phyloP scores from a whole-genome alignment of 2,113 vertebrate species.

The Gambusia holbrooki region DNA sequence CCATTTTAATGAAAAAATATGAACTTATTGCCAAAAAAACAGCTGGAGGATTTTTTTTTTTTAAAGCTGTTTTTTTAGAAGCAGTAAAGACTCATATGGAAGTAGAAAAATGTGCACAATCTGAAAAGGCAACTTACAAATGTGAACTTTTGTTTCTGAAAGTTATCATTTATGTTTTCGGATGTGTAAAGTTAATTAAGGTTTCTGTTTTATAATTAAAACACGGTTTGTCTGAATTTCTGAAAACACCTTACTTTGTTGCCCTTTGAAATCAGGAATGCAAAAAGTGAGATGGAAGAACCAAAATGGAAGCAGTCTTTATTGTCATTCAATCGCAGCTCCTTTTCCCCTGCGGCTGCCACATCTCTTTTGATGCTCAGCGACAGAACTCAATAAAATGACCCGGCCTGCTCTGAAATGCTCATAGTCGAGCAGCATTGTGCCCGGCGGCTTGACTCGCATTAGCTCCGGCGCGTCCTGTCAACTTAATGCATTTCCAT shows the following conservation, averaged over 20 bases:
- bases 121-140: no score
- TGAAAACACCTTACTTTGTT: neutral
- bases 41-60: no score
- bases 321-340: constrained; percentile 47
- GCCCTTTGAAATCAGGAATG: constrained; percentile 27
- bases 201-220: no score
- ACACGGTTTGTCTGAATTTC: neutral
- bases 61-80: no score
- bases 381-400: constrained; percentile 63
- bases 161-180: neutral
- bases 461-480: constrained; percentile 58
- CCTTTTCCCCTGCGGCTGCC: constrained; percentile 8
- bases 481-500: constrained; percentile 73
- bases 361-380: constrained; percentile 42
- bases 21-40: no score
- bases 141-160: no score
- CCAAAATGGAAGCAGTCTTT: constrained; percentile 21
- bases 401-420: constrained; percentile 38
- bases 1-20: no score
- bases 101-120: no score
- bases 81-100: no score
- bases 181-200: neutral
- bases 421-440: constrained; percentile 48
- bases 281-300: constrained; percentile 28
- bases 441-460: constrained; percentile 54